These are phyloP conservation scores for Oenanthe oenanthe DNA, from an alignment of 2,113 vertebrate species.

Conservation along the genomic window DNA sequence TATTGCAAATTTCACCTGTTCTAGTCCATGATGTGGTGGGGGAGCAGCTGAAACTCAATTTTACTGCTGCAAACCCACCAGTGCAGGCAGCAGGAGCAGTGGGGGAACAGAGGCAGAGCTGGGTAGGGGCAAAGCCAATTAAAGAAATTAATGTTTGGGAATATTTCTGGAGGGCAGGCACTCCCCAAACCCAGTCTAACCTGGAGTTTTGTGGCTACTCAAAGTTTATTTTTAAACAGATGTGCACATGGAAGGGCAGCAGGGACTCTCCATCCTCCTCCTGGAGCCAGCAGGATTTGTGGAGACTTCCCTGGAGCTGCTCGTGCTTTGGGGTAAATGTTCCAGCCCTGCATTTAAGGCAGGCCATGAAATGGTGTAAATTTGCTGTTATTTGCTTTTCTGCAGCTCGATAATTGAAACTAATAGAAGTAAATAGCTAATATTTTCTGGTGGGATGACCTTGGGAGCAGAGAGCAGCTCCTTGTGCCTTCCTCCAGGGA, in stretches of 20 bases:
- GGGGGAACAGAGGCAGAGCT: background rate
- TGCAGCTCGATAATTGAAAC: slow-evolving; percentile 22
- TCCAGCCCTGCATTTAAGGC: background rate
- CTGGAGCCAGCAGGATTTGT: background rate
- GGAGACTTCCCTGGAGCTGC: background rate
- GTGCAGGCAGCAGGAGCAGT: background rate
- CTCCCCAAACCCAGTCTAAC: background rate
- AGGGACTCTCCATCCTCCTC: background rate
- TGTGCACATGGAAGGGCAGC: background rate
- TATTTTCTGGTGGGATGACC: slow-evolving; percentile 45
- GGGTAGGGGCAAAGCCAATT: background rate
- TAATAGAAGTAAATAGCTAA: slow-evolving; percentile 44
- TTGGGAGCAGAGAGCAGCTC: slow-evolving; percentile 30
- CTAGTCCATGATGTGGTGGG: accelerated
- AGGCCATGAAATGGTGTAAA: background rate
- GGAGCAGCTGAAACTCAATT: background rate
- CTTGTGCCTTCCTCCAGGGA: slow-evolving; percentile 24
- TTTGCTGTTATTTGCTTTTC: slow-evolving; percentile 16
- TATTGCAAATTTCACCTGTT: background rate
- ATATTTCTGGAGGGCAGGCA: background rate
- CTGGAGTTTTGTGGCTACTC: background rate
- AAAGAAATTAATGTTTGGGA: background rate
- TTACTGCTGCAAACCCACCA: background rate
- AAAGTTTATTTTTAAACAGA: background rate
- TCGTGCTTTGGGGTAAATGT: background rate